These are phyloP conservation scores for Archaeoteleia sp. DNA, from an alignment of 2,888 invertebrate species.

Conservation along the genomic window DNA sequence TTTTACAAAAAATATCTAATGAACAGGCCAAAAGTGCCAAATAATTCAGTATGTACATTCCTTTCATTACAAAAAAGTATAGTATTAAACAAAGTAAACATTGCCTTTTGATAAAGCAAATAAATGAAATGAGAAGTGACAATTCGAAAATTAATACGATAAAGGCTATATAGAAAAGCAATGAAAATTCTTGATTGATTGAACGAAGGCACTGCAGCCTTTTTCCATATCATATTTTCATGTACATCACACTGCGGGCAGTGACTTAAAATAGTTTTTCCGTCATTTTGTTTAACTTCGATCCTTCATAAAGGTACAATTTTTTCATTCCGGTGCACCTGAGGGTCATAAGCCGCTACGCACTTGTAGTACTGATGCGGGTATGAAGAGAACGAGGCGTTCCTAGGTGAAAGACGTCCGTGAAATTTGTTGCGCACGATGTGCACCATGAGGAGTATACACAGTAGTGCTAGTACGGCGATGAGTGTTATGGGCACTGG, in stretches of 20 bases:
- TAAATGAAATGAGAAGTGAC: too few species aligned
- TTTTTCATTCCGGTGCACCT: constrained; percentile 66
- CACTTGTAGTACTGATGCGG: constrained; percentile 72
- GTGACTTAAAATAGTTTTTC: constrained; percentile 21
- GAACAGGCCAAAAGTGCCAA: too few species aligned
- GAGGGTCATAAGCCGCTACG: constrained; percentile 69
- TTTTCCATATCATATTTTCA: not conserved
- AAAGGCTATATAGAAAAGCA: not conserved
- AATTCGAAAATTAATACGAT: too few species aligned
- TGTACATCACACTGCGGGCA: constrained; percentile 10
- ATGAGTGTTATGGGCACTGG: constrained; percentile 67
- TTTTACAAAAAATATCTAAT: too few species aligned
- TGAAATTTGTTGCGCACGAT: constrained; percentile 66
- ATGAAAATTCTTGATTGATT: not conserved
- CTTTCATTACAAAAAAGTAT: too few species aligned
- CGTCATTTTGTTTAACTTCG: not conserved
- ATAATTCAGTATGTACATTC: too few species aligned
- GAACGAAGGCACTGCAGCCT: constrained; percentile 18
- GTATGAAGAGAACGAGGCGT: constrained; percentile 56
- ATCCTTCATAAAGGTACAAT: constrained; percentile 63
- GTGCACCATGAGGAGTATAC: constrained; percentile 65
- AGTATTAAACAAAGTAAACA: too few species aligned
- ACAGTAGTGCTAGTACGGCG: constrained; percentile 63
- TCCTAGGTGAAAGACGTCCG: constrained; percentile 65
- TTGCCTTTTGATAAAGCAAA: too few species aligned